A percentile compares a stretch with the other conserved stretches of the same genome.
Evolutionary conservation across 2,797 vertebrate genomes (phyloP).

Genomic region (Sarcophilus harrisii): DNA sequence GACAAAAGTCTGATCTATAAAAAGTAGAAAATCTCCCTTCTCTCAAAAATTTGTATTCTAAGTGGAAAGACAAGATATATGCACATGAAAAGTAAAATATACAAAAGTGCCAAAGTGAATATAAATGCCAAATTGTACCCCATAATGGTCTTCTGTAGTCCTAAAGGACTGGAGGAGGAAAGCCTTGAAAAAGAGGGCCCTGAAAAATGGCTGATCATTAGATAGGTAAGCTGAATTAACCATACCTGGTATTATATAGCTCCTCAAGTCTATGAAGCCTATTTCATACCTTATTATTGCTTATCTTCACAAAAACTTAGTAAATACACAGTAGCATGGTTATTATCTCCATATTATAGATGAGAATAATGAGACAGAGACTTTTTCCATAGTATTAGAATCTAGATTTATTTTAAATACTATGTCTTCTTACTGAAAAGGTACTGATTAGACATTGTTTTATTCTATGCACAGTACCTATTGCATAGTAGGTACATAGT

Average conservation of each 20-base stretch:
- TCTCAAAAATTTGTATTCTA: neutral
- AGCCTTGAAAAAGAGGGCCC: neutral
- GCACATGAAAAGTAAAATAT: neutral
- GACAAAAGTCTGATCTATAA: neutral
- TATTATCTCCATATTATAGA: neutral
- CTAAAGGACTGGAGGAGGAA: neutral
- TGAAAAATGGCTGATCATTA: neutral
- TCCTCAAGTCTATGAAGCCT: neutral
- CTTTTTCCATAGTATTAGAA: neutral
- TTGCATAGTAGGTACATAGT: neutral
- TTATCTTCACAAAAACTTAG: neutral
- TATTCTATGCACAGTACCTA: neutral
- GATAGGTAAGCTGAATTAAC: neutral
- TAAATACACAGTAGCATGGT: neutral
- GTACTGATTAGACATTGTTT: neutral
- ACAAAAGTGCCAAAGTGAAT: neutral
- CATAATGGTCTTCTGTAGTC: neutral
- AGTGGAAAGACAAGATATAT: neutral
- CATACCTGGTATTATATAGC: neutral
- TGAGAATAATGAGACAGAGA: neutral
- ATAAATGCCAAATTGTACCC: neutral
- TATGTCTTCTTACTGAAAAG: neutral
- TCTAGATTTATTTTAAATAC: neutral
- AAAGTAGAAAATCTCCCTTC: neutral
- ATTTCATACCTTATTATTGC: neutral